These are phyloP conservation scores for Zootoca vivipara DNA, from an alignment of 2,113 vertebrate genomes.

Conservation along the genomic window DNA sequence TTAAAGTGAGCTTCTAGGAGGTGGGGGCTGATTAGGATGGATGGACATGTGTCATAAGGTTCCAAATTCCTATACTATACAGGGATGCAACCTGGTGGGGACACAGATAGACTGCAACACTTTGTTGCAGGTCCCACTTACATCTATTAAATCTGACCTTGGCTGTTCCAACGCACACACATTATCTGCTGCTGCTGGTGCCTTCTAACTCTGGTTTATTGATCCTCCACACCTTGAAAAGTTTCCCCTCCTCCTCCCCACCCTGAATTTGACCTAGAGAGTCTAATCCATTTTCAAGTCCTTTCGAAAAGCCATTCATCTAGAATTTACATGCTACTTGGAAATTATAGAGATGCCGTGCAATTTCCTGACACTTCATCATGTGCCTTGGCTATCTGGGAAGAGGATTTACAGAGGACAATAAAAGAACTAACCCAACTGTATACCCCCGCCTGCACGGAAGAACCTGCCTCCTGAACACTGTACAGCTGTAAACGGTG, in stretches of 20 bases:
- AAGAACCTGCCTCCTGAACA: background rate
- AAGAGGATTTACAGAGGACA: background rate
- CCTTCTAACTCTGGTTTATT: background rate
- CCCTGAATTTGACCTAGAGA: background rate
- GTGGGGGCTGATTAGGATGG: background rate
- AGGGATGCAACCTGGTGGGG: background rate
- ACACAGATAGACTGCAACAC: background rate
- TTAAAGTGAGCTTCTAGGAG: background rate
- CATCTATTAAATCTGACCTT: slow-evolving; percentile 2
- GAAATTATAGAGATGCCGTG: background rate
- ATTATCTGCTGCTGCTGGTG: background rate
- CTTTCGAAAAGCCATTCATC: background rate
- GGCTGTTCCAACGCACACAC: background rate
- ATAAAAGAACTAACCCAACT: background rate
- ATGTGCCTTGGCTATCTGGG: background rate
- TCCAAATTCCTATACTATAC: background rate
- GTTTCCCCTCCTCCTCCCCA: background rate
- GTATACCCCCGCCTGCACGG: background rate
- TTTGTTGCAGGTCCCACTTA: background rate
- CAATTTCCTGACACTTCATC: background rate
- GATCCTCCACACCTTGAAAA: background rate
- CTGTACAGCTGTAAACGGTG: background rate
- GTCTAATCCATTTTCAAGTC: background rate
- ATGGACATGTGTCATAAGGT: background rate
- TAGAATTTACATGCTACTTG: rapidly evolving